Base-by-base conservation (phyloP, 1,140 invertebrate genomes). In the Drosophila setifemur region DNA sequence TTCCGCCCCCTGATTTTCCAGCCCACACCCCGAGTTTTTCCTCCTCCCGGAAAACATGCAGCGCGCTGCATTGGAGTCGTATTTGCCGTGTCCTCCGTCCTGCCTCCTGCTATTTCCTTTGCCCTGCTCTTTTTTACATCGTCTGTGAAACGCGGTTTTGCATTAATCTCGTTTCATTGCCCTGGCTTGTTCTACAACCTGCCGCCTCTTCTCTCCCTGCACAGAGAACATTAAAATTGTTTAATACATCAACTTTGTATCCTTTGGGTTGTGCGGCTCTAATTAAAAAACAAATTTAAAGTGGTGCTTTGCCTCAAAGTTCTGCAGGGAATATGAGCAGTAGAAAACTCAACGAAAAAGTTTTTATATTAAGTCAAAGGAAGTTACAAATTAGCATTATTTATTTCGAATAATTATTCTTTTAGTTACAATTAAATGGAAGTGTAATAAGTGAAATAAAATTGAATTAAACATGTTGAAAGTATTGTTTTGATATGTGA, bases 131-230 rank as follows among this genome's bases (percentile, higher is more conserved):
- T 85, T 77, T 83, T 79, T 63, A 54, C 52, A 39, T 43, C 70
- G 54, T 54, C 64, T 79, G 70, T 60, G 67, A 49, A n/a, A 49
- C 45, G 63, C 57, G 75, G 70, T 85, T 79, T 85, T 85, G 79
- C 81, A 85, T 85, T 86, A 85, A 86, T 86, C 74, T 85, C 74
- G 86, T 86, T 85, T 85, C 79, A 85, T 79, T 85, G 81, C 81
- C 61, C 42, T 33, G 52, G 21, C 57, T 69, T 63, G 49, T 40
- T 23, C 33, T 55, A 54, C 47, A 50, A 33, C 19, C 18, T 40
- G 3, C 23, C 42, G 11, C 28, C 53, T 23, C 52, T 66, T n/a
- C 29, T 25, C 14, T 39, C 45, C 50, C 35, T 39, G 31, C 29
- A 4, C 14, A 8, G 21, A 35, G 42, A 52, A 42, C 47, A 47